These are phyloP conservation scores for Rhynchonema sp. DNA, from an alignment of 2,888 invertebrate genomes.

Conservation along the genomic window DNA sequence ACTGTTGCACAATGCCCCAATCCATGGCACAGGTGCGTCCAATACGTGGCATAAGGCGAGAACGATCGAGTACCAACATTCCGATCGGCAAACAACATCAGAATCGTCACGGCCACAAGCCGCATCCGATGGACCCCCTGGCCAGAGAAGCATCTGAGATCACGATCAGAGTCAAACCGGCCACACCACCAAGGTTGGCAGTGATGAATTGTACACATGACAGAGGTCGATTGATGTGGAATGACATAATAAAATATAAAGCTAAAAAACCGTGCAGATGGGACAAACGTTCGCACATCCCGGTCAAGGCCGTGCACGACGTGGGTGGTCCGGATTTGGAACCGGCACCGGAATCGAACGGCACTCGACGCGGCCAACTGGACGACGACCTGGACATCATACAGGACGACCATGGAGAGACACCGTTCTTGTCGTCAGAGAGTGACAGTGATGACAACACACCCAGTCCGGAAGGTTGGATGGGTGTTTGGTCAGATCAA, in stretches of 20 bases:
- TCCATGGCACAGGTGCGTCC: too few relatives aligned
- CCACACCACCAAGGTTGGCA: background rate
- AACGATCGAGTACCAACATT: background rate
- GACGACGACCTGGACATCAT: background rate
- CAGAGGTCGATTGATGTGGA: too few relatives aligned
- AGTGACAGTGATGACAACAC: background rate
- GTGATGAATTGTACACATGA: too few relatives aligned
- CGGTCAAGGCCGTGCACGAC: background rate
- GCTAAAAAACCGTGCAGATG: background rate
- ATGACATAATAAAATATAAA: too few relatives aligned
- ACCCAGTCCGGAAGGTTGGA: too few relatives aligned
- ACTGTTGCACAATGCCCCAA: too few relatives aligned
- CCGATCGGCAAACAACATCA: background rate
- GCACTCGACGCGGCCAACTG: too few relatives aligned
- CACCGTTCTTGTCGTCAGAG: background rate
- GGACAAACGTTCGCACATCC: background rate
- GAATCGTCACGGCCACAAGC: background rate
- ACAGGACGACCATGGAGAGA: background rate
- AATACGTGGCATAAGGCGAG: background rate
- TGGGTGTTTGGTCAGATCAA: too few relatives aligned
- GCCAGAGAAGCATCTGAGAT: constrained; percentile 4
- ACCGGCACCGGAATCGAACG: too few relatives aligned
- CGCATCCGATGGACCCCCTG: background rate
- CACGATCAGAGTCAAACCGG: background rate
- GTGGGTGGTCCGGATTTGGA: background rate